Evolutionary conservation across 1,140 invertebrate species (phyloP), one percentile per base, ranked within the genome.

Genomic region (Rhopalosiphum padi): DNA sequence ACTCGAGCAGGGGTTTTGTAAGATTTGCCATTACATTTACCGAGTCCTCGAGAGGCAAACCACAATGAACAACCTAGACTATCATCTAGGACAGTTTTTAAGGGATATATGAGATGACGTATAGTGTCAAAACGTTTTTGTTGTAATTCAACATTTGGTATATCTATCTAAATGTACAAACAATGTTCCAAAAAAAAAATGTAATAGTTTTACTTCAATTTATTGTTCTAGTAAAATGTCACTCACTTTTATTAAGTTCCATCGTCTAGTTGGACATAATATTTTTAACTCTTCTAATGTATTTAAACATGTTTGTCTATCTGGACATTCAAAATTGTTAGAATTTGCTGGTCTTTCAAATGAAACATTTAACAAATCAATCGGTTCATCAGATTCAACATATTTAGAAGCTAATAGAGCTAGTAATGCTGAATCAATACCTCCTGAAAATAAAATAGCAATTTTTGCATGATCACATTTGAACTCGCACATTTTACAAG

Each of bases 291-390:
- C 98, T 90, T 96, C 94, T 77, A 97, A 96, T 37, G 98, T 98
- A 94, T 97, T 95, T 94, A 96, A 95, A 8, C 98, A 98, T 51
- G 98, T 98, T 94, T 96, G 95, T 95, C 98, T 96, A 95, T 99
- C 98, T 53, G 98, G 98, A 18, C 98, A 97, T 94, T 97, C 95
- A 95, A 95, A 94, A 77, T 90, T 94, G 55, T 94, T 85, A 22
- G n/a, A 90, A 83, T 37, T 60, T 41, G 15, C 6, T 82, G 86
- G 86, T 90, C 89, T 96, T 95, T 97, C 96, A 96, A 99, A 99
- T n/a, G 98, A 98, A 51, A 99, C 98, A 96, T 99, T 99, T 37
- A 99, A 96, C n/a, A 99, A 96, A 96, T 99, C 99, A 94, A 99
- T 98, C 60, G 97, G 96, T 95, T 98, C 97, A 77, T 96, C 94